Evolutionary conservation across 2,888 invertebrate genomes (phyloP).

Genomic region (Perdita meconis): DNA sequence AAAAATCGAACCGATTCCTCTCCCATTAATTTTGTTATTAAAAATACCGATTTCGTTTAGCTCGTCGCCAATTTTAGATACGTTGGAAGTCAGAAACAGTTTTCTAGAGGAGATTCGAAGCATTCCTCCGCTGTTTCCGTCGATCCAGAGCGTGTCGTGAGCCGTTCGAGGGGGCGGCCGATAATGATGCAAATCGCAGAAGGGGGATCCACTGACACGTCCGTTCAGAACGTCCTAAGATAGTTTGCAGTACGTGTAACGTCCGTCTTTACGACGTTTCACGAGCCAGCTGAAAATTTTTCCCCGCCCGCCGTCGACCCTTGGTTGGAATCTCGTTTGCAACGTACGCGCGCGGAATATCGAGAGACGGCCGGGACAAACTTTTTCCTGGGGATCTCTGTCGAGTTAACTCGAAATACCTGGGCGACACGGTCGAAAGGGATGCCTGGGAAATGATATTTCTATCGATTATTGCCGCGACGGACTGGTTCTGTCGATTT

Average conservation of each 20-base stretch:
- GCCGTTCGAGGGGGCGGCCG: constrained; percentile 15
- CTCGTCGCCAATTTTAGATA: no score
- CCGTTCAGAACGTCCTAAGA: constrained; percentile 50
- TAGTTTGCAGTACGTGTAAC: constrained; percentile 66
- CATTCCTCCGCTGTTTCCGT: constrained; percentile 27
- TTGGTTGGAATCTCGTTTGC: constrained; percentile 72
- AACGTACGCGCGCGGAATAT: constrained; percentile 69
- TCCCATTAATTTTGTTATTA: no score
- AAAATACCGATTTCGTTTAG: no score
- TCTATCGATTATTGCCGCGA: constrained; percentile 5
- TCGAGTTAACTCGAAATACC: constrained; percentile 51
- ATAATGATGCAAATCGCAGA: constrained; percentile 53
- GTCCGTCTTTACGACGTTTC: constrained; percentile 70
- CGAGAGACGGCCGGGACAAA: constrained; percentile 59
- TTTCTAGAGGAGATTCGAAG: no score
- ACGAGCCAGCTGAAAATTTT: constrained; percentile 66
- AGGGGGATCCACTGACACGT: constrained; percentile 40
- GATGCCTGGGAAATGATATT: constrained; percentile 26
- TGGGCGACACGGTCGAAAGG: constrained; percentile 25
- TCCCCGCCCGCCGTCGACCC: constrained; percentile 31
- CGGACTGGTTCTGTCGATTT: background rate
- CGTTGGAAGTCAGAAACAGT: no score
- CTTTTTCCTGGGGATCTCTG: constrained; percentile 35
- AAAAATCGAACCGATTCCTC: no score
- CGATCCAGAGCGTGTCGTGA: constrained; percentile 15